A percentile compares a stretch with the other conserved stretches of the same genome.
Evolutionary conservation across 2,797 vertebrate species (phyloP).

Genomic region (Brachyalestes nurse): DNA sequence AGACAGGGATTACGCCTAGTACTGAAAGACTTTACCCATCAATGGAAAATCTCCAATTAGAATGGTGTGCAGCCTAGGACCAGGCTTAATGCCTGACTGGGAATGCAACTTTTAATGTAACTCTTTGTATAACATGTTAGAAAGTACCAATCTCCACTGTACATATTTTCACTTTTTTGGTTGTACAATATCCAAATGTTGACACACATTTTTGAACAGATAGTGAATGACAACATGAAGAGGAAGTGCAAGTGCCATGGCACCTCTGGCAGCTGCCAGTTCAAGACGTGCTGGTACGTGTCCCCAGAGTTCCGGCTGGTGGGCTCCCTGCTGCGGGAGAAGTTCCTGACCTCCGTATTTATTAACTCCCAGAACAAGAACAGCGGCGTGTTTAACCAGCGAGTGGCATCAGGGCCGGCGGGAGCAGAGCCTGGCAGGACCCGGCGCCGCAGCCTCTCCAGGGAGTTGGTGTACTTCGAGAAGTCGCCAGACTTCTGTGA

Average conservation of each 20-base stretch:
- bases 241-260: slow-evolving; percentile 93
- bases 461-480: slow-evolving; percentile 92
- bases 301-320: slow-evolving; percentile 89
- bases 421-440: slow-evolving; percentile 61
- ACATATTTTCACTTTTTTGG: neutral
- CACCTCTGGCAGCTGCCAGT: slow-evolving; percentile 93
- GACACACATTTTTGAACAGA: slow-evolving; percentile 69
- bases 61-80: too few species aligned
- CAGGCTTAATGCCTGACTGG: neutral
- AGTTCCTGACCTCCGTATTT: slow-evolving; percentile 86
- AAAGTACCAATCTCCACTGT: neutral
- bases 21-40: too few species aligned
- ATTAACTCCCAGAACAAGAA: slow-evolving; percentile 93
- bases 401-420: slow-evolving; percentile 63
- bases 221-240: slow-evolving; percentile 91
- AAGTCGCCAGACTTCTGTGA: slow-evolving; percentile 94
- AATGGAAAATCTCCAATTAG: too few species aligned
- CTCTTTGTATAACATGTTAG: neutral
- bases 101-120: neutral
- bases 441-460: slow-evolving; percentile 79
- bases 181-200: neutral
- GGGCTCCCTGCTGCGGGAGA: slow-evolving; percentile 84
- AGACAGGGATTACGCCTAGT: too few species aligned
- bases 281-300: slow-evolving; percentile 93
- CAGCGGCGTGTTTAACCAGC: slow-evolving; percentile 88